Conservation (phyloP, 2,113 vertebrate genomes). For the Egretta garzetta region DNA sequence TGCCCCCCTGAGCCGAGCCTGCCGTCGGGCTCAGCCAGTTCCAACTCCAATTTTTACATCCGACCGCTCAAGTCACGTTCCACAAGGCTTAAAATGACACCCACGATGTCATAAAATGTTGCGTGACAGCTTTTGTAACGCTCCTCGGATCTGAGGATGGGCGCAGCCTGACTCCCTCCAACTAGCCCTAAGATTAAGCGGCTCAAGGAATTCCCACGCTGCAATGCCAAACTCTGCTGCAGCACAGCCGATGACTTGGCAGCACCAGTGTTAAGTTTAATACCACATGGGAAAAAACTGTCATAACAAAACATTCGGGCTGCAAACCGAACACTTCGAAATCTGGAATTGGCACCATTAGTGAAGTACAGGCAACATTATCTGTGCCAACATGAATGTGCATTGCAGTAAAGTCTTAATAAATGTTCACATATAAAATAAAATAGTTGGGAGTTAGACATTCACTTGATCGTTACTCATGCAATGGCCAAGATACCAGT, state of each 20-base stretch:
- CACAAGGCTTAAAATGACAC: background rate
- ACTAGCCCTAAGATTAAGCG: accelerated
- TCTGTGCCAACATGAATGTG: background rate
- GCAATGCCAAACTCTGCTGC: background rate
- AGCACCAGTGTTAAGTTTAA: background rate
- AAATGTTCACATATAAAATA: background rate
- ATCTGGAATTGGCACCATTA: background rate
- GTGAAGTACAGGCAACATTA: background rate
- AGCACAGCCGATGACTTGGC: background rate
- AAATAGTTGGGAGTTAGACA: background rate
- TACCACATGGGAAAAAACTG: background rate
- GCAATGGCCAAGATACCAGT: background rate
- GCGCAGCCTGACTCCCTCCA: background rate
- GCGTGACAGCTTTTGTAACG: background rate
- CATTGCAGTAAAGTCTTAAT: background rate
- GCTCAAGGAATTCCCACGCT: background rate
- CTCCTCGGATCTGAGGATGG: background rate
- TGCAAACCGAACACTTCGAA: background rate
- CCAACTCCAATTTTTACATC: background rate
- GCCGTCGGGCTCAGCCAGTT: background rate
- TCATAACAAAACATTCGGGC: background rate
- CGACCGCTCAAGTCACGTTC: accelerated
- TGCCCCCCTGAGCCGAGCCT: background rate
- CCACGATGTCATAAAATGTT: accelerated
- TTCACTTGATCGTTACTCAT: accelerated